Evolutionary conservation across 2,888 invertebrate genomes (phyloP).

Genomic region (Eupeodes latifasciatus): DNA sequence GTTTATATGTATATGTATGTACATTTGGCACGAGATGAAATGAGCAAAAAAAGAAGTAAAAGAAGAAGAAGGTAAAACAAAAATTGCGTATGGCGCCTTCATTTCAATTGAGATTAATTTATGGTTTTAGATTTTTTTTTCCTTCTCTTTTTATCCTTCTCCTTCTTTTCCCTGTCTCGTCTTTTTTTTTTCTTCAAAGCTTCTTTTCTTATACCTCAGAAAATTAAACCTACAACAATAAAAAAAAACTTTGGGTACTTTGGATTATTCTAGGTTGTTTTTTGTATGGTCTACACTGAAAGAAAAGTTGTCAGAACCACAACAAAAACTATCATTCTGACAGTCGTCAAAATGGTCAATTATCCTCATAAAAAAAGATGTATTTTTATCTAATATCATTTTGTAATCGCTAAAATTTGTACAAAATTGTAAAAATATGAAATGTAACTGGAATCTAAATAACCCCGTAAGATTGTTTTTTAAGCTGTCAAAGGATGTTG

Average conservation of each 20-base stretch:
- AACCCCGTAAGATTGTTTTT: no score
- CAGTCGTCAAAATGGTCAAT: no score
- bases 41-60: constrained; percentile 25
- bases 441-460: no score
- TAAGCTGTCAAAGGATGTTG: no score
- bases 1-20: neutral
- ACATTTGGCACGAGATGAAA: constrained; percentile 21
- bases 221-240: neutral
- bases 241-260: constrained; percentile 4
- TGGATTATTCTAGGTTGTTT: constrained; percentile 28
- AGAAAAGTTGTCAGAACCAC: neutral
- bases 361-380: no score
- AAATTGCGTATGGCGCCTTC: constrained; percentile 75
- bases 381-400: no score
- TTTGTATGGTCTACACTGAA: neutral
- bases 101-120: constrained; percentile 76
- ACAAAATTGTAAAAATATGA: no score
- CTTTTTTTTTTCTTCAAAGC: neutral
- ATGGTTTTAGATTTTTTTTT: constrained; percentile 45
- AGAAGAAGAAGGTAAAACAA: constrained; percentile 45
- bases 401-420: no score
- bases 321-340: no score
- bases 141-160: neutral
- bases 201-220: neutral
- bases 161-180: neutral